Conservation (phyloP, 2,888 invertebrate species). For the Andrena dorsata region DNA sequence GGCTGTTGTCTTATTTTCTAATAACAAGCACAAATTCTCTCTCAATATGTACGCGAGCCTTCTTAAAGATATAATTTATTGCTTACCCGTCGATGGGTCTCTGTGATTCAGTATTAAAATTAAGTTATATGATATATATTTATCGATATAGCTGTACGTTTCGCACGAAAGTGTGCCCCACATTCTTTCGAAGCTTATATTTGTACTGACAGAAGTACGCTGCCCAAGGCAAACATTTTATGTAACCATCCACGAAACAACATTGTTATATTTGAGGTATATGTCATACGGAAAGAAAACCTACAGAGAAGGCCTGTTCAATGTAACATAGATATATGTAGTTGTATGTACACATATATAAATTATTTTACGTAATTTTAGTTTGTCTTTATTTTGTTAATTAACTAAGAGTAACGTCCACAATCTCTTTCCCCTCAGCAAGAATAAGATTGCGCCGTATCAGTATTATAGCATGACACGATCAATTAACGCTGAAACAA, state of each 20-base stretch:
- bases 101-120: conserved; percentile 80
- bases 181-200: conserved; percentile 35
- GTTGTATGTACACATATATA: conserved; percentile 77
- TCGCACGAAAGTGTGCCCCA: conserved; percentile 61
- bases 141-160: conserved; percentile 49
- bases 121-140: conserved; percentile 68
- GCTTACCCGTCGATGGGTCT: conserved; percentile 65
- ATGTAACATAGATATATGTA: conserved; percentile 77
- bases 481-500: conserved; percentile 10
- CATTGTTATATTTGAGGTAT: conserved; percentile 40
- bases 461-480: conserved; percentile 25
- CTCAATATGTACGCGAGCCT: conserved; percentile 39
- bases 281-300: conserved; percentile 46
- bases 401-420: not conserved
- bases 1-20: conserved; percentile 43
- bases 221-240: conserved; percentile 46
- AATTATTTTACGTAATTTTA: conserved; percentile 81
- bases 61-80: conserved; percentile 65
- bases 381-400: conserved; percentile 71
- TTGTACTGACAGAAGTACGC: conserved; percentile 19
- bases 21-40: conserved; percentile 62
- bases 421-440: conserved; percentile 7
- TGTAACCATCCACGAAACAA: conserved; percentile 29
- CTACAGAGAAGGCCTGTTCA: conserved; percentile 73
- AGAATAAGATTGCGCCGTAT: conserved; percentile 21